Percentiles rank a stretch among this genome's conserved stretches.
Conservation (phyloP, 2,113 vertebrate genomes). For the Hippocampus zosterae region DNA sequence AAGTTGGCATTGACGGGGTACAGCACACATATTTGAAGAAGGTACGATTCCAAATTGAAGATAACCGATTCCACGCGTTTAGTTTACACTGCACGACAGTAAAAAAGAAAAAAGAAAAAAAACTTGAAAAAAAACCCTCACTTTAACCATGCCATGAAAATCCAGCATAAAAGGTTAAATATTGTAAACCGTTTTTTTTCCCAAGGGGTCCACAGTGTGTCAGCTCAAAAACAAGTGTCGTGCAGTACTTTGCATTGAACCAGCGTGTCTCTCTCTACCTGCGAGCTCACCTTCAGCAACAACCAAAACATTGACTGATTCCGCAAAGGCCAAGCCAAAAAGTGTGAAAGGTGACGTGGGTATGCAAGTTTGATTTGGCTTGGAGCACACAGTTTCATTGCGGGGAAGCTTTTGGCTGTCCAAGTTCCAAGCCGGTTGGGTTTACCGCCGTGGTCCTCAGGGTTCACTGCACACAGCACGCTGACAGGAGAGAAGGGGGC, state of each 20-base stretch:
- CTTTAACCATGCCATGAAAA: not conserved
- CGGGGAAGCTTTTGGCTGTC: constrained; percentile 25
- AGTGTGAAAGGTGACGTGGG: constrained; percentile 22
- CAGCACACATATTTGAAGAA: too few relatives aligned
- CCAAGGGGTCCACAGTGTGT: not conserved
- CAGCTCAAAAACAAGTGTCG: constrained; percentile 9
- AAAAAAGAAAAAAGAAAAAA: not conserved
- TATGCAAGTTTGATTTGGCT: constrained; percentile 29
- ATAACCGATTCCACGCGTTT: too few relatives aligned
- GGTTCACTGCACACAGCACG: constrained; percentile 70
- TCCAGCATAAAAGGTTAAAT: not conserved
- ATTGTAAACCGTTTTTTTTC: not conserved
- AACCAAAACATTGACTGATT: constrained; percentile 28
- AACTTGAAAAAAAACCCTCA: not conserved
- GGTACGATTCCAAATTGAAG: too few relatives aligned
- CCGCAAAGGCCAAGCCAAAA: constrained; percentile 35
- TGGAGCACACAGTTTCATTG: constrained; percentile 18
- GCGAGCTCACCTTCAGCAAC: constrained; percentile 27
- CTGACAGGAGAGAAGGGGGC: constrained; percentile 42
- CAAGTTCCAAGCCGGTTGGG: constrained; percentile 4
- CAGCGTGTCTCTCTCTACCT: constrained; percentile 6
- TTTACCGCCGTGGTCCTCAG: constrained; percentile 12
- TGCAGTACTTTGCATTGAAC: constrained; percentile 5
- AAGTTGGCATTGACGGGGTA: too few relatives aligned
- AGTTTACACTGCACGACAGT: not conserved